Evolutionary conservation across 2,113 vertebrate genomes (phyloP), one percentile per base, ranked within the genome.

Genomic region (Sander lucioperca): DNA sequence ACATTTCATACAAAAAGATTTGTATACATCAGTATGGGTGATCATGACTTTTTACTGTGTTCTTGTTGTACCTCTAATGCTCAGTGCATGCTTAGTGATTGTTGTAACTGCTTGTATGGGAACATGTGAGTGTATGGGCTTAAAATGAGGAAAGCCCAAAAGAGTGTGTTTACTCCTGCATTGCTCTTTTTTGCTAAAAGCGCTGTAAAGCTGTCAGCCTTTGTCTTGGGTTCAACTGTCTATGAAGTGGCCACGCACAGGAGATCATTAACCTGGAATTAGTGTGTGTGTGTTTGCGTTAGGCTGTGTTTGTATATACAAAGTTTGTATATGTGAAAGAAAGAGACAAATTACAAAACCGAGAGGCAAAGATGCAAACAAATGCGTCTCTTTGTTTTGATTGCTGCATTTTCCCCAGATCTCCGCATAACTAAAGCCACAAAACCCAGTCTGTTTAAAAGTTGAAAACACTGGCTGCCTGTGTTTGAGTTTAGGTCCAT

Each of bases 201-300:
- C 25, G 6, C 62, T 25, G 14, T 85, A 79, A 87, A 77, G 19
- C 80, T 89, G 84, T 86, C 82, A 68, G 66, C 45, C 76, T 85
- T 83, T 74, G 69, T 85, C 79, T 84, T 61, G 63, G 69, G 76
- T 80, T 86, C 80, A 83, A 62, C 62, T 63, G 48, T 80, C 76
- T 81, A 30, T 21, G 50, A 84, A 62, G 72, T 81, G 73, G 63
- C 63, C 51, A 74, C 1, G 16, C 56, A 83, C 81, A 81, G 64
- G 79, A 89, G 80, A 87, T 90, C 87, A 88, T 86, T 86, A 89
- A 87, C 80, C 57, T 58, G 71, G 84, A 86, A 84, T 81, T 64
- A 70, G 73, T 59, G 54, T 27, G 65, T 76, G 51, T 36, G 65
- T 45, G 62, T 27, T 19, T 74, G 66, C 70, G 58, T 19, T 21